A percentile compares a stretch with the other conserved stretches of the same genome.
These are phyloP conservation scores for Oreotragus oreotragus DNA, from an alignment of 2,113 vertebrate species.

Conservation along the genomic window DNA sequence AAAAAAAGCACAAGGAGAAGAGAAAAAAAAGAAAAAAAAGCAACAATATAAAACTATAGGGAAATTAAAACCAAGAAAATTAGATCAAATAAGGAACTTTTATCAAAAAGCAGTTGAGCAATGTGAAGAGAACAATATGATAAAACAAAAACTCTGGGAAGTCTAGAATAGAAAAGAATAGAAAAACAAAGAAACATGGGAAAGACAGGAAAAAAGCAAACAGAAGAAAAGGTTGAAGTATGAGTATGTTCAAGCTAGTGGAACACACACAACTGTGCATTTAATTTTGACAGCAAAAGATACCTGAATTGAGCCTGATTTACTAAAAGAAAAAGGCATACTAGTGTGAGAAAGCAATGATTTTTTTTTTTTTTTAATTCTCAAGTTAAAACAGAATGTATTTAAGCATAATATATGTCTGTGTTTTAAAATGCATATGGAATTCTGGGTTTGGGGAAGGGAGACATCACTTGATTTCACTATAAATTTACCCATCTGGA, in stretches of 20 bases:
- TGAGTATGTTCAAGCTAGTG: neutral
- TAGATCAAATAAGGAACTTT: conserved; percentile 36
- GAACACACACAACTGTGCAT: neutral
- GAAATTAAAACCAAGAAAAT: conserved; percentile 28
- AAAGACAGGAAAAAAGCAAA: neutral
- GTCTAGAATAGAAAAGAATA: conserved; percentile 34
- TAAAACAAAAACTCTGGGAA: conserved; percentile 30
- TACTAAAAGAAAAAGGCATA: neutral
- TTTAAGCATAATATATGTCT: neutral
- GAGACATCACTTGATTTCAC: conserved; percentile 1
- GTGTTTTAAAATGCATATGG: neutral
- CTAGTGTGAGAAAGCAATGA: neutral
- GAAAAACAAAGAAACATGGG: conserved; percentile 23
- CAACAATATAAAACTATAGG: neutral
- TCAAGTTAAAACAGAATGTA: neutral
- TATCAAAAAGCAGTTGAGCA: conserved; percentile 6
- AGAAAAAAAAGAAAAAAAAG: neutral
- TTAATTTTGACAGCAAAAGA: neutral
- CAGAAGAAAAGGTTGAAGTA: neutral
- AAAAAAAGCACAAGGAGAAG: neutral
- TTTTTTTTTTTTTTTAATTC: neutral
- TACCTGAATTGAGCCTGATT: neutral
- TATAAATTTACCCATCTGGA: neutral
- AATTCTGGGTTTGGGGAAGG: neutral
- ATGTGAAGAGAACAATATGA: conserved; percentile 28